Evolutionary conservation across 2,888 invertebrate species (phyloP).

Genomic region (Cryptosula pallasiana): DNA sequence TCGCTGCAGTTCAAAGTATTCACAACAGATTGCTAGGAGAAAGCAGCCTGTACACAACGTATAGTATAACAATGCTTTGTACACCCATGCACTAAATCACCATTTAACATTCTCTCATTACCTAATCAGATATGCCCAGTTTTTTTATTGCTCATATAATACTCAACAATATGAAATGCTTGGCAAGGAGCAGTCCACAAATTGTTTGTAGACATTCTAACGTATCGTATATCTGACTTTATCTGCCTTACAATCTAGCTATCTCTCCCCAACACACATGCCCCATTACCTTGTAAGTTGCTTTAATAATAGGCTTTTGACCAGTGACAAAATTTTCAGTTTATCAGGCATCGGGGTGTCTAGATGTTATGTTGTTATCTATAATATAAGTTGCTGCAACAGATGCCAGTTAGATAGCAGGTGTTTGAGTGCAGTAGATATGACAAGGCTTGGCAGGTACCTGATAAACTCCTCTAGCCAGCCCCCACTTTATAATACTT

Average conservation of each 20-base stretch:
- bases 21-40: too few relatives aligned
- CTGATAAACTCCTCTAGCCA: neutral
- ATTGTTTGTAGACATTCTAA: neutral
- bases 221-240: neutral
- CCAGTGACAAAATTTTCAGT: neutral
- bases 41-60: too few relatives aligned
- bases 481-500: neutral
- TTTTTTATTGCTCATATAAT: too few relatives aligned
- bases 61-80: too few relatives aligned
- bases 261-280: conserved; percentile 12
- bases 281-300: conserved; percentile 7
- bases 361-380: neutral
- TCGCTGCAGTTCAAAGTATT: too few relatives aligned
- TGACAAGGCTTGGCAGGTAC: neutral
- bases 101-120: neutral
- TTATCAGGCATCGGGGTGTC: conserved; percentile 20
- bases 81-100: neutral
- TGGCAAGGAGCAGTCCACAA: neutral
- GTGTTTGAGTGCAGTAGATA: neutral
- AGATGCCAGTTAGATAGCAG: neutral
- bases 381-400: neutral
- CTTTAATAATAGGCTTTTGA: neutral
- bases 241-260: neutral
- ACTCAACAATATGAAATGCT: too few relatives aligned
- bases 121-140: neutral